Conservation (phyloP, 2,797 vertebrate species). For the Hoplostethus atlanticus region DNA sequence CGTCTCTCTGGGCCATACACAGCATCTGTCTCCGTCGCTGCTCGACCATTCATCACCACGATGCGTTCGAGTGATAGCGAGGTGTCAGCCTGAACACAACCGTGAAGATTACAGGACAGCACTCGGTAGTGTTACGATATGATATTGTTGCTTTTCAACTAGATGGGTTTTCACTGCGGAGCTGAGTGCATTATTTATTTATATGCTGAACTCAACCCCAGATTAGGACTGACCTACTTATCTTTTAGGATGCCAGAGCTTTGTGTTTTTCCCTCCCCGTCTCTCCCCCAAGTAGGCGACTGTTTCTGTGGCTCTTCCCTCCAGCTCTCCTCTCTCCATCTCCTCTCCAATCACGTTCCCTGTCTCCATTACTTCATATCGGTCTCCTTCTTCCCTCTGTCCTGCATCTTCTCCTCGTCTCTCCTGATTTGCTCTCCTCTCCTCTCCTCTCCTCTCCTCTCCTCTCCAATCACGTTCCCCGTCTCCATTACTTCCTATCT, state of each 20-base stretch:
- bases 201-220: constrained; percentile 74
- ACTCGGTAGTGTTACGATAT: background rate
- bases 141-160: constrained; percentile 24
- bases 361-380: too few relatives aligned
- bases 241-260: constrained; percentile 68
- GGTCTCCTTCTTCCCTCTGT: too few relatives aligned
- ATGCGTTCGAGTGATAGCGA: constrained; percentile 16
- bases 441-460: too few relatives aligned
- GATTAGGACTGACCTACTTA: constrained; percentile 81
- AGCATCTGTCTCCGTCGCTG: constrained; percentile 43
- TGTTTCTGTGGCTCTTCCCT: constrained; percentile 43
- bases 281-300: constrained; percentile 16
- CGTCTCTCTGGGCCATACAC: constrained; percentile 30
- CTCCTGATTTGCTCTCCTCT: too few relatives aligned
- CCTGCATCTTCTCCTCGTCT: too few relatives aligned
- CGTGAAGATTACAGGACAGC: constrained; percentile 4
- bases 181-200: constrained; percentile 76
- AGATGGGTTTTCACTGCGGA: constrained; percentile 57
- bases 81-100: background rate
- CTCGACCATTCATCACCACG: constrained; percentile 22
- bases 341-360: too few relatives aligned
- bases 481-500: too few relatives aligned
- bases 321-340: background rate
- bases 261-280: constrained; percentile 45
- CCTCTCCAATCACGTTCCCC: too few relatives aligned